Conservation (phyloP, 2,888 invertebrate genomes). For the Neoitamus cyanurus region DNA sequence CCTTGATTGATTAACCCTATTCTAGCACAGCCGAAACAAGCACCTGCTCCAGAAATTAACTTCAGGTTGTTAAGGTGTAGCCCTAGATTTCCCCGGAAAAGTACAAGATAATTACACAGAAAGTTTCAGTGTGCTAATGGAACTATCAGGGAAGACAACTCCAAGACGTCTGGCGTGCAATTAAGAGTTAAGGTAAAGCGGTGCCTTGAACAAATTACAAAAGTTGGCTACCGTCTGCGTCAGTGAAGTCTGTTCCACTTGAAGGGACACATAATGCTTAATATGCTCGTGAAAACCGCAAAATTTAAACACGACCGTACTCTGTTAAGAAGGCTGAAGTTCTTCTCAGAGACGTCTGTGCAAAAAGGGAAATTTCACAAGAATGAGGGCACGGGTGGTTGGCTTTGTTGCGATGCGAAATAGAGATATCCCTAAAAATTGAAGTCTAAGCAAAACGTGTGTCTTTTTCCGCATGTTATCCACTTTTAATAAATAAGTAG, state of each 20-base stretch:
- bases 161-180: background rate
- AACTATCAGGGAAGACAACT: background rate
- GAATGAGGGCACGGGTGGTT: background rate
- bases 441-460: background rate
- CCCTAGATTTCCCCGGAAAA: background rate
- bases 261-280: background rate
- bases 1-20: conserved; percentile 1
- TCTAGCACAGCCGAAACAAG: background rate
- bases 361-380: background rate
- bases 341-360: background rate
- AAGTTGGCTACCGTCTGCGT: background rate
- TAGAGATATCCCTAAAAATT: background rate
- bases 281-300: background rate
- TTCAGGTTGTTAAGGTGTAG: background rate
- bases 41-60: background rate
- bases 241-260: background rate
- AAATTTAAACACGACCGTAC: background rate
- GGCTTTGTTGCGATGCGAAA: background rate
- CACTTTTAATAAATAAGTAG: conserved; percentile 12
- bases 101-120: conserved; percentile 1
- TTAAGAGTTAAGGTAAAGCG: background rate
- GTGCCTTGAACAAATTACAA: background rate
- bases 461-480: conserved; percentile 2
- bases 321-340: background rate
- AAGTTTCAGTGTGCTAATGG: background rate